Percentiles rank a stretch among this genome's conserved stretches.
phyloP scores from a whole-genome alignment of 2,888 invertebrate species.

The Amiota minor region DNA sequence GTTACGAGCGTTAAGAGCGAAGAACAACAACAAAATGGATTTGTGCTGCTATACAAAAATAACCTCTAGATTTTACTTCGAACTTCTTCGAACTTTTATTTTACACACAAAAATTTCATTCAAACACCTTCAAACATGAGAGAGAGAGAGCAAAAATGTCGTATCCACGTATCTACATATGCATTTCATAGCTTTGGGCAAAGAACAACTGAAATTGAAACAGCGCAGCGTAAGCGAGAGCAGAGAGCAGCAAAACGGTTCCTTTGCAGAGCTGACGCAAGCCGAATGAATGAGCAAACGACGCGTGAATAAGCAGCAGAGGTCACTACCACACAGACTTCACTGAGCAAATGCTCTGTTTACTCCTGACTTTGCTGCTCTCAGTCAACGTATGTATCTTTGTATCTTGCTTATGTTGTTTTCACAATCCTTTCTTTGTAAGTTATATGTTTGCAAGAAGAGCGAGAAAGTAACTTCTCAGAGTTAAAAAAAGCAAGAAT shows the following conservation, averaged over 20 bases:
- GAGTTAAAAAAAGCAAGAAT: neutral
- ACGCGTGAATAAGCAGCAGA: neutral
- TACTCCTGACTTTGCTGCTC: too few species aligned
- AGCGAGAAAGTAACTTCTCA: neutral
- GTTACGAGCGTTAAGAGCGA: neutral
- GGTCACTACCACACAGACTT: neutral
- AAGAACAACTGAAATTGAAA: too few species aligned
- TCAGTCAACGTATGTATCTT: too few species aligned
- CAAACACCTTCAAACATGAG: too few species aligned
- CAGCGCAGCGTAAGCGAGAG: neutral
- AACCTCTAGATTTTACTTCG: too few species aligned
- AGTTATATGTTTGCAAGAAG: neutral
- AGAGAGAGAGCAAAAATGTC: too few species aligned
- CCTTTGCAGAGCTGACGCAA: constrained; percentile 4
- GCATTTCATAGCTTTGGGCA: too few species aligned
- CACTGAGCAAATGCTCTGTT: neutral
- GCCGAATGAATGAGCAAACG: neutral
- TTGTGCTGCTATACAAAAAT: too few species aligned
- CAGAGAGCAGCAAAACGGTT: neutral
- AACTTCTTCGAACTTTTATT: too few species aligned
- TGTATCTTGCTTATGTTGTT: neutral
- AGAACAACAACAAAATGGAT: neutral
- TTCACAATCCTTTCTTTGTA: constrained; percentile 10
- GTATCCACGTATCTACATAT: too few species aligned
- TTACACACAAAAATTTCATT: too few species aligned